phyloP scores from a whole-genome alignment of 2,113 vertebrate genomes.

The Tachuris rubrigastra region DNA sequence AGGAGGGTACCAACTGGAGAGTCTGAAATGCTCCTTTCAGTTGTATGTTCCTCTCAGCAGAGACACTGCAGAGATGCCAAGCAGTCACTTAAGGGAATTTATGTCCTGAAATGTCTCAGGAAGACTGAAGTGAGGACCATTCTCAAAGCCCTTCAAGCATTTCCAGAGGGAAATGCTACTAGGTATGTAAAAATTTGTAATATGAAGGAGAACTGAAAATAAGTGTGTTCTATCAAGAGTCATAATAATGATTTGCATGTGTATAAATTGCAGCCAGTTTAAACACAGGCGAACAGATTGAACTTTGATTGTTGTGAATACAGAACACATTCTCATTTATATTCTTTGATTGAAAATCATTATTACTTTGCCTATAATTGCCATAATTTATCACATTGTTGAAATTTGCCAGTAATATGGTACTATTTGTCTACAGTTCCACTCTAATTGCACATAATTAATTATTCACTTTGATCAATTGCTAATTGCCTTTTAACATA shows the following conservation, averaged over 20 bases:
- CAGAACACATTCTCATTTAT: constrained; percentile 67
- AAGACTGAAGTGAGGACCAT: background rate
- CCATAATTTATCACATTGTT: constrained; percentile 75
- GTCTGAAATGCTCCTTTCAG: background rate
- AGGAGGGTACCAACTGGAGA: background rate
- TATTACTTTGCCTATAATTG: constrained; percentile 75
- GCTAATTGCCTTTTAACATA: constrained; percentile 71
- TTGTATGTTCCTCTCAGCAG: accelerated
- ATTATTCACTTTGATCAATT: constrained; percentile 67
- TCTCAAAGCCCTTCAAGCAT: background rate
- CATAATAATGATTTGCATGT: constrained; percentile 48
- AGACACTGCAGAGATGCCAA: accelerated
- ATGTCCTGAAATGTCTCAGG: background rate
- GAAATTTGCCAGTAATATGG: constrained; percentile 66
- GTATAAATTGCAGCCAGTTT: constrained; percentile 44
- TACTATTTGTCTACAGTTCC: constrained; percentile 68
- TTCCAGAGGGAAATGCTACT: background rate
- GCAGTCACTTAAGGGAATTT: background rate
- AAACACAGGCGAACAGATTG: constrained; percentile 39
- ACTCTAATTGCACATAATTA: constrained; percentile 73
- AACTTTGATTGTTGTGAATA: constrained; percentile 56
- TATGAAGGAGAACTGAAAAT: background rate
- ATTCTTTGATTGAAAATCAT: constrained; percentile 73
- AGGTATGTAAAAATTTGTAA: background rate
- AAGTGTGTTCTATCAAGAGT: constrained; percentile 40